phyloP scores from a whole-genome alignment of 2,113 vertebrate species.

The Catharus bicknelli region DNA sequence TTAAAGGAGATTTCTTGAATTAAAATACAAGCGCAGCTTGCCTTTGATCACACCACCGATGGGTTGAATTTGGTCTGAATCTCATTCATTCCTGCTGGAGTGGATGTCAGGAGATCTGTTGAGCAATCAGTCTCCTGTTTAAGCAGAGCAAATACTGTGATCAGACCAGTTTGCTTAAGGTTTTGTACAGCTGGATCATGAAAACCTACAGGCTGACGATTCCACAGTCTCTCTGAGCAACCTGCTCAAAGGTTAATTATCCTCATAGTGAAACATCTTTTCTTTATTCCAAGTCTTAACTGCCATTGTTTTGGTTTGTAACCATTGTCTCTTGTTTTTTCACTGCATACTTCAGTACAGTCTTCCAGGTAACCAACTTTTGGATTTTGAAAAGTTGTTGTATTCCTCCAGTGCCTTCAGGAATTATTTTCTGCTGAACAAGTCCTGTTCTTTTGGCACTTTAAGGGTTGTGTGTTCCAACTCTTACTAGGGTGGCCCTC shows the following conservation, averaged over 20 bases:
- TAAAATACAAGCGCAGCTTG: neutral
- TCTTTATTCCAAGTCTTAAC: neutral
- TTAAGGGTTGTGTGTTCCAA: neutral
- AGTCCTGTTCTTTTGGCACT: neutral
- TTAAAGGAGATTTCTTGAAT: neutral
- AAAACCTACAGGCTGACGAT: neutral
- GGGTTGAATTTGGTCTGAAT: neutral
- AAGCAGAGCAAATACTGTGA: neutral
- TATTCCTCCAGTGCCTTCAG: neutral
- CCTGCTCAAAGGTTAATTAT: neutral
- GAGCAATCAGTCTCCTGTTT: neutral
- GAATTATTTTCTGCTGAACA: neutral
- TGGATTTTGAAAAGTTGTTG: neutral
- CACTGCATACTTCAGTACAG: fast-evolving
- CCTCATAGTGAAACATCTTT: neutral
- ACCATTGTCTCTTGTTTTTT: neutral
- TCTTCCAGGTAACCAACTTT: neutral
- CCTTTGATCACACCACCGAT: neutral
- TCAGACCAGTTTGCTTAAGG: neutral
- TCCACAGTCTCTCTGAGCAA: neutral
- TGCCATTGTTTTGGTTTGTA: neutral
- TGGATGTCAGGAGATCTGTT: neutral
- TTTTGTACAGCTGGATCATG: neutral
- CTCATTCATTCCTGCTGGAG: neutral
- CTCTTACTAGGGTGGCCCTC: neutral